Conservation (phyloP, 2,888 invertebrate species). For the Meloe dianella region DNA sequence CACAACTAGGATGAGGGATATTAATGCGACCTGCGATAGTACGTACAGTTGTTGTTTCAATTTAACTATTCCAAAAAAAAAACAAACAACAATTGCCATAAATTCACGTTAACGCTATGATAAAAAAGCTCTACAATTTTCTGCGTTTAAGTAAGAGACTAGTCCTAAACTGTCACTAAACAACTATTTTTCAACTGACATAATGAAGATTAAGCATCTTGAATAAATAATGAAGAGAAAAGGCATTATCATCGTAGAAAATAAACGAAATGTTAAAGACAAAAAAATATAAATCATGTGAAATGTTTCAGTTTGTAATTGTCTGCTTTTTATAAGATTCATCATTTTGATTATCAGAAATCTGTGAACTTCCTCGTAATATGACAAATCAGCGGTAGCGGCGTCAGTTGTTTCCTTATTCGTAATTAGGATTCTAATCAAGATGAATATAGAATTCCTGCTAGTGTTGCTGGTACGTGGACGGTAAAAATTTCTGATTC, state of each 20-base stretch:
- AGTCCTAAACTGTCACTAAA: slow-evolving; percentile 28
- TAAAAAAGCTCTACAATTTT: slow-evolving; percentile 20
- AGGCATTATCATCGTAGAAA: neutral
- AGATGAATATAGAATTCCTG: neutral
- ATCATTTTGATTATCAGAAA: slow-evolving; percentile 1
- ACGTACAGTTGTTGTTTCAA: slow-evolving; percentile 15
- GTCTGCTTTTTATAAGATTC: neutral
- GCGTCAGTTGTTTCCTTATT: slow-evolving; percentile 31
- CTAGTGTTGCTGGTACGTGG: slow-evolving; percentile 16
- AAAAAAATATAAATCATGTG: slow-evolving; percentile 24
- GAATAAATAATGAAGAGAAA: slow-evolving; percentile 25
- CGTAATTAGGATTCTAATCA: slow-evolving; percentile 25
- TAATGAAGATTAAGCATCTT: slow-evolving; percentile 28
- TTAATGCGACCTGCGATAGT: neutral
- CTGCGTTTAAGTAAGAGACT: slow-evolving; percentile 15
- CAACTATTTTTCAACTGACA: slow-evolving; percentile 27
- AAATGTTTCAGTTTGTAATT: neutral
- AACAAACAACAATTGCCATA: slow-evolving; percentile 27
- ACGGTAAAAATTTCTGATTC: neutral
- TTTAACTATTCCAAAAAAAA: slow-evolving; percentile 21
- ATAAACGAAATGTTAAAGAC: neutral
- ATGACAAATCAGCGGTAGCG: slow-evolving; percentile 29
- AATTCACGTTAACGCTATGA: slow-evolving; percentile 21
- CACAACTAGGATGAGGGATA: slow-evolving; percentile 6
- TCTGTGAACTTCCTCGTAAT: slow-evolving; percentile 19